Percentiles rank a stretch among this genome's conserved stretches.
These are phyloP conservation scores for Neodontobutis hainanensis DNA, from an alignment of 2,113 vertebrate species.

Conservation along the genomic window DNA sequence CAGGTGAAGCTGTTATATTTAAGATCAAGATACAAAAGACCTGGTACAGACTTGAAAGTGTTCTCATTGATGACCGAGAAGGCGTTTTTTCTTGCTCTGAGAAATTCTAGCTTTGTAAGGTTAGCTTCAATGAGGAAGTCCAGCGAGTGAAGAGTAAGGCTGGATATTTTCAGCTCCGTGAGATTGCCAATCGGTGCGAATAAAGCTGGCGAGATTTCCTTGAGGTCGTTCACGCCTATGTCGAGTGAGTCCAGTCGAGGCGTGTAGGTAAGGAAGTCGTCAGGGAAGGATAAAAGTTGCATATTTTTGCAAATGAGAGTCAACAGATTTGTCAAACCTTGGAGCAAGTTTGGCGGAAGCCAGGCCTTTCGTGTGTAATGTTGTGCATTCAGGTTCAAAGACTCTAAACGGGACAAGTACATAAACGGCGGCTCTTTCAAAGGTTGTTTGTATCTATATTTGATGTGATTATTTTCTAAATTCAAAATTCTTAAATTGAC, in stretches of 20 bases:
- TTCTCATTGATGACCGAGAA: conserved; percentile 49
- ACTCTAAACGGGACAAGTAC: conserved; percentile 57
- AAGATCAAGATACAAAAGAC: conserved; percentile 70
- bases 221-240: conserved; percentile 69
- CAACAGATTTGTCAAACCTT: conserved; percentile 72
- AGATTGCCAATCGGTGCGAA: conserved; percentile 65
- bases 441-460: rapidly evolving
- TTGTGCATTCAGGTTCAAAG: conserved; percentile 59
- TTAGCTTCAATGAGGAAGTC: conserved; percentile 67
- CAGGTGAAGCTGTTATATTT: conserved; percentile 73
- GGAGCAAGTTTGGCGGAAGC: conserved; percentile 69
- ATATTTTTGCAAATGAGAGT: conserved; percentile 55
- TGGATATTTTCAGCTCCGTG: conserved; percentile 66
- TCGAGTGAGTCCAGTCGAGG: conserved; percentile 67
- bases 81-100: conserved; percentile 65
- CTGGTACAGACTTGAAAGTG: conserved; percentile 53
- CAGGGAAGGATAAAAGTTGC: conserved; percentile 43
- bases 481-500: conserved; percentile 59
- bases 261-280: conserved; percentile 60
- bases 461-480: conserved; percentile 68
- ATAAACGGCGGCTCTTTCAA: conserved; percentile 61
- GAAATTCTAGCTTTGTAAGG: conserved; percentile 58
- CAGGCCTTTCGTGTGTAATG: conserved; percentile 14
- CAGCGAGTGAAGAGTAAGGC: conserved; percentile 57
- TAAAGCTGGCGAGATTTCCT: conserved; percentile 39